Evolutionary conservation across 2,113 vertebrate species (phyloP).

Genomic region (Tetrao urogallus): DNA sequence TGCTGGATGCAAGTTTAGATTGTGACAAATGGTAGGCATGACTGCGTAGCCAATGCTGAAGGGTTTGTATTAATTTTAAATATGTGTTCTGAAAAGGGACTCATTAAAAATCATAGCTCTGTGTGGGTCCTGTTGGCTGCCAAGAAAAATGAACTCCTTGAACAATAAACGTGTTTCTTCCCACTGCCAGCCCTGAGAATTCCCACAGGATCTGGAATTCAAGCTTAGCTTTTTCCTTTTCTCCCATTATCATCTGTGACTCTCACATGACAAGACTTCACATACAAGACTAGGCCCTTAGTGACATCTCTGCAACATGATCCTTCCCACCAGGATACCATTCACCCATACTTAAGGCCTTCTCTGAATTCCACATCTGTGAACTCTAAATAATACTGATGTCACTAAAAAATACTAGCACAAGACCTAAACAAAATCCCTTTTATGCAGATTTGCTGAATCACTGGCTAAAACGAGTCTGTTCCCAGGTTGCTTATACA

Average conservation of each 20-base stretch:
- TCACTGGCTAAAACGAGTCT: not conserved
- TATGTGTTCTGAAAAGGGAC: not conserved
- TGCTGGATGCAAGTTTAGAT: not conserved
- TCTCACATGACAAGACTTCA: not conserved
- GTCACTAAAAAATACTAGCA: not conserved
- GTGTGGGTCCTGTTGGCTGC: not conserved
- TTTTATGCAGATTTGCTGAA: not conserved
- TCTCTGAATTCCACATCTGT: not conserved
- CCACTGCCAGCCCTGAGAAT: slow-evolving; percentile 1
- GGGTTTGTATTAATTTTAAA: slow-evolving; percentile 14
- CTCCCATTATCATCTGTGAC: not conserved
- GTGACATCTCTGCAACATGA: not conserved
- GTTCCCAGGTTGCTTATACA: not conserved
- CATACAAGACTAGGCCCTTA: not conserved
- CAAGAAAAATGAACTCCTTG: slow-evolving; percentile 36
- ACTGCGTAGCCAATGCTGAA: not conserved
- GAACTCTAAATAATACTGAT: not conserved
- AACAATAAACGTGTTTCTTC: slow-evolving; percentile 17
- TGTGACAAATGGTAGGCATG: not conserved
- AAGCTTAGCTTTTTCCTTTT: not conserved
- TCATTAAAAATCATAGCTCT: slow-evolving; percentile 35
- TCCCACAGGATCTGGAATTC: not conserved
- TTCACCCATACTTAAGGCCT: not conserved
- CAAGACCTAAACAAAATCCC: not conserved
- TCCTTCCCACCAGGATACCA: not conserved